Evolutionary conservation across 2,113 vertebrate species (phyloP), one percentile per base, ranked within the genome.

Genomic region (Vicugna pacos): DNA sequence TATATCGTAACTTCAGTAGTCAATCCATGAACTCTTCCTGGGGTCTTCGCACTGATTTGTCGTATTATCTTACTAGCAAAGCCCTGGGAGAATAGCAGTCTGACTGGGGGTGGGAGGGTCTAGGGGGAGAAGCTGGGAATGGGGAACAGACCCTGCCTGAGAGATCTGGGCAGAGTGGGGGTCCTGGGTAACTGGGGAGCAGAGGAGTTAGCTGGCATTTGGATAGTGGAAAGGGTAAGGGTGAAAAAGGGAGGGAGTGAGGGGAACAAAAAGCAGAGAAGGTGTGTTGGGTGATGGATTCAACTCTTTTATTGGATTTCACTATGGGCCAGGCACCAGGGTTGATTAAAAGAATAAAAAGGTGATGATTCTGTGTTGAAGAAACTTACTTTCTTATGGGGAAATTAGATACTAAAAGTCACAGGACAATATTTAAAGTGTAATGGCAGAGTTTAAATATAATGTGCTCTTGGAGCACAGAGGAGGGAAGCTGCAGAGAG

Each of bases 261-360:
- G 19, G 32, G 32, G 38, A 89, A 58, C 10, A 12, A 60, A 64
- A 73, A 95, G 76, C 42, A 87, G 86, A 96, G 26, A 62, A 38
- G 1, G 3, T 20, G 1, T 73, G 13, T 81, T 75, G 83, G 87
- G 15, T 82, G 92, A 67, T 86, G 89, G 50, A 96, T 92, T 96
- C 48, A 67, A 26, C 15, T 73, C 28, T 89, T 94, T n/a, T 76
- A 72, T 87, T 96, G 89, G 89, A 91, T 96, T 96, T 95, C 62
- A 77, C 62, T 93, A 48, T 72, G 26, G 54, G 16, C 20, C 56
- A 89, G 52, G 54, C 38, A 73, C 67, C n/a, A 22, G 62, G 67
- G 73, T 32, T 95, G 82, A 96, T 96, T 35, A 91, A 91, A 94
- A 77, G 92, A 69, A 62, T 83, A 87, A 83, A 80, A 79, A 95